Percentiles rank a stretch among this genome's conserved stretches.
These are phyloP conservation scores for Pocillopora damicornis DNA, from an alignment of 64 coral and sea anemone species.

Conservation along the genomic window DNA sequence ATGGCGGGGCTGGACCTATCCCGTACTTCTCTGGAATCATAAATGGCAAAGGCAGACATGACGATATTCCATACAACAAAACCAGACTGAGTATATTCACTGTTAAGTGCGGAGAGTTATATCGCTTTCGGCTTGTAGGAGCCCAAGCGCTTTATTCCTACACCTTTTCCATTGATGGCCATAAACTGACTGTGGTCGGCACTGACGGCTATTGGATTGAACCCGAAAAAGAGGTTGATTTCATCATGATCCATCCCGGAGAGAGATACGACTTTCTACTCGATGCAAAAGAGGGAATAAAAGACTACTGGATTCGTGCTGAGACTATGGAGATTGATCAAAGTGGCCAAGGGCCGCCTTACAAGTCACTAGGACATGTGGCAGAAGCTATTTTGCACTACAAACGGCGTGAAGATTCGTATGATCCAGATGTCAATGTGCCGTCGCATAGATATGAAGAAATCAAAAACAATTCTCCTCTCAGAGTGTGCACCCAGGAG, in stretches of 20 bases:
- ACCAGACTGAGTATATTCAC: constrained; percentile 58
- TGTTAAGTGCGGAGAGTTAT: constrained; percentile 33
- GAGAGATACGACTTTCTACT: constrained; percentile 73
- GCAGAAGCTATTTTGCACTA: constrained; percentile 58
- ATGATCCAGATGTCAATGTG: constrained; percentile 23
- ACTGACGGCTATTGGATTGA: constrained; percentile 60
- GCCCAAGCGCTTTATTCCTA: constrained; percentile 58
- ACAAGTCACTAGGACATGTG: constrained; percentile 24
- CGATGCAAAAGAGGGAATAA: constrained; percentile 8
- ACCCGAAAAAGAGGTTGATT: constrained; percentile 47
- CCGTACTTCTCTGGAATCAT: constrained; percentile 75
- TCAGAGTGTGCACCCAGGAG: not conserved
- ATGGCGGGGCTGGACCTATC: constrained; percentile 34
- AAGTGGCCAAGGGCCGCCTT: not conserved
- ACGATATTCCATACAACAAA: constrained; percentile 25
- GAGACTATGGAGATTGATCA: constrained; percentile 32
- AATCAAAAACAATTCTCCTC: not conserved
- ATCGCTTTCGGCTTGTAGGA: constrained; percentile 64
- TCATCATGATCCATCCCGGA: constrained; percentile 51
- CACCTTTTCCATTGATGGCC: constrained; percentile 58
- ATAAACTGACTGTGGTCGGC: constrained; percentile 55
- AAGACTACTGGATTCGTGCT: constrained; percentile 51
- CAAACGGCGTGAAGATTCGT: not conserved
- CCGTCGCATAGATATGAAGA: not conserved
- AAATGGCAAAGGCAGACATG: constrained; percentile 74